These are phyloP conservation scores for Cosmopolites sordidus DNA, from an alignment of 2,888 invertebrate species.

Conservation along the genomic window DNA sequence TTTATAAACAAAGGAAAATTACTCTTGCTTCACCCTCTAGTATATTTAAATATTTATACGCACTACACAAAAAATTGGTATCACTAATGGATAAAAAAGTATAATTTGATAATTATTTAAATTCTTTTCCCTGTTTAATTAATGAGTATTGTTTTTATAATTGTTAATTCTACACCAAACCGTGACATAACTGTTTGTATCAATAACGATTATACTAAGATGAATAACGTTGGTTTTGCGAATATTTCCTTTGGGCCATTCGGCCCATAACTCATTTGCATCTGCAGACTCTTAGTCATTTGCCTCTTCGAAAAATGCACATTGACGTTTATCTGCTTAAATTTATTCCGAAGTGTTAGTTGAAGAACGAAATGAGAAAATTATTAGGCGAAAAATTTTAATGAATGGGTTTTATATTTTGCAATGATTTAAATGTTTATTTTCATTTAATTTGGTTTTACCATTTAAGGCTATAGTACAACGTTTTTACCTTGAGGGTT, in stretches of 20 bases:
- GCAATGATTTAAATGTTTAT: not conserved
- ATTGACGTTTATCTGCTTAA: conserved; percentile 9
- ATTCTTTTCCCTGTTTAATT: no score
- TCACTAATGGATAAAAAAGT: no score
- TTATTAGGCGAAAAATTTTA: conserved; percentile 1
- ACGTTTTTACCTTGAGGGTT: not conserved
- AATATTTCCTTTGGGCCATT: not conserved
- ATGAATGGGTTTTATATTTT: not conserved
- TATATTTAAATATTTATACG: no score
- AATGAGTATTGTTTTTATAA: no score
- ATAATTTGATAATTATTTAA: no score
- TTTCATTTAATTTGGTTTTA: not conserved
- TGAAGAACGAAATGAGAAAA: not conserved
- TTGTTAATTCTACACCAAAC: no score
- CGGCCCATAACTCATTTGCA: conserved; percentile 3
- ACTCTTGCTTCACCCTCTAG: no score
- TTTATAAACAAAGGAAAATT: no score
- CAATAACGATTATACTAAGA: no score
- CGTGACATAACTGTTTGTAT: no score
- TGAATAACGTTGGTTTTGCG: not conserved
- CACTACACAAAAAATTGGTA: no score
- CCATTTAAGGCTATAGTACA: not conserved
- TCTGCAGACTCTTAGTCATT: conserved; percentile 7
- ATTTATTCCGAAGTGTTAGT: conserved; percentile 6
- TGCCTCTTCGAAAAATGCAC: conserved; percentile 7